phyloP scores from a whole-genome alignment of 2,888 invertebrate species.

The Conomelus anceps region DNA sequence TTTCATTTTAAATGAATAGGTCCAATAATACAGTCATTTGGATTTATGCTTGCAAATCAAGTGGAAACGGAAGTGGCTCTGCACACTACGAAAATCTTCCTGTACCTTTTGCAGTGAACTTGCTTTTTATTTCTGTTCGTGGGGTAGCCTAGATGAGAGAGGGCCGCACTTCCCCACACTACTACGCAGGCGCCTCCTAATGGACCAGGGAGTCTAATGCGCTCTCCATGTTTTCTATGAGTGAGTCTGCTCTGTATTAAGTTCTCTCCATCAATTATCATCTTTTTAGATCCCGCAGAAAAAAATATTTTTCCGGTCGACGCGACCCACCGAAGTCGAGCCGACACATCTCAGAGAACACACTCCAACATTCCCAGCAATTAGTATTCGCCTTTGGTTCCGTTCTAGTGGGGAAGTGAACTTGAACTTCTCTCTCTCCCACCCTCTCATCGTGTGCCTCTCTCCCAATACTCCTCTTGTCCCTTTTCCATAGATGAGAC shows the following conservation, averaged over 20 bases:
- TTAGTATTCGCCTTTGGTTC: background rate
- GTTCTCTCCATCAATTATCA: background rate
- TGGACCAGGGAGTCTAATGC: background rate
- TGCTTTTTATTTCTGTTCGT: background rate
- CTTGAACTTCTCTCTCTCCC: background rate
- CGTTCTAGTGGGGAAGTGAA: too few relatives aligned
- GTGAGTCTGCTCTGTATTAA: background rate
- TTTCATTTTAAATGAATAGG: background rate
- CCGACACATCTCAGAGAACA: background rate
- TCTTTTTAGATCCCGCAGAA: background rate
- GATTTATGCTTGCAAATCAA: background rate
- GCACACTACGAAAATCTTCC: too few relatives aligned
- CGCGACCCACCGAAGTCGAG: background rate
- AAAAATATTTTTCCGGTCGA: background rate
- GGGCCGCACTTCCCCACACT: too few relatives aligned
- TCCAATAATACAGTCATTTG: background rate
- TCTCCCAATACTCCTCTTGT: background rate
- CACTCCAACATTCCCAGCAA: background rate
- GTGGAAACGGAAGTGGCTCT: background rate
- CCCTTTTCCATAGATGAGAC: background rate
- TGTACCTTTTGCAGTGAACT: background rate
- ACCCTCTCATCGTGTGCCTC: background rate
- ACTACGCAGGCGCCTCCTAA: too few relatives aligned
- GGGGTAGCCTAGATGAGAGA: background rate
- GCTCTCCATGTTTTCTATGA: background rate